phyloP scores from a whole-genome alignment of 2,888 invertebrate genomes.

The Amphipyra berbera region DNA sequence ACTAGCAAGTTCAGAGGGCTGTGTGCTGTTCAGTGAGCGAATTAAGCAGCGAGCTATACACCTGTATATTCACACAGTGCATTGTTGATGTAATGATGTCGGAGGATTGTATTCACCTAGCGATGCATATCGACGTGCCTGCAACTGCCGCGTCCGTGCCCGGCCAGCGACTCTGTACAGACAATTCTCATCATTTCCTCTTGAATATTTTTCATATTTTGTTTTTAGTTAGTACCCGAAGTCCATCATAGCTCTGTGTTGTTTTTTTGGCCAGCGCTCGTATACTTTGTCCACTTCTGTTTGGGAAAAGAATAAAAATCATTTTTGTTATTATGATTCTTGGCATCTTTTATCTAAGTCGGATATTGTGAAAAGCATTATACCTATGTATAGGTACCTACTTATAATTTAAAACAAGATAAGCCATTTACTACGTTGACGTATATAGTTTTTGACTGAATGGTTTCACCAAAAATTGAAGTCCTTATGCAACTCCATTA shows the following conservation, averaged over 20 bases:
- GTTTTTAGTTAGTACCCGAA: conserved; percentile 29
- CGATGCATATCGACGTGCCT: conserved; percentile 68
- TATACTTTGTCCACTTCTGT: conserved; percentile 22
- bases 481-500: too few species aligned
- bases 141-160: conserved; percentile 5
- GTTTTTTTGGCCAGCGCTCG: conserved; percentile 24
- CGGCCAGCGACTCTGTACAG: conserved; percentile 15
- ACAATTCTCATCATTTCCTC: conserved; percentile 17
- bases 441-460: too few species aligned
- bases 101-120: conserved; percentile 66
- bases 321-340: conserved; percentile 6
- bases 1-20: conserved; percentile 44
- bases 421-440: too few species aligned
- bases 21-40: conserved; percentile 55
- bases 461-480: too few species aligned
- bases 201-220: conserved; percentile 35
- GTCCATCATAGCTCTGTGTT: conserved; percentile 12
- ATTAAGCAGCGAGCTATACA: conserved; percentile 45
- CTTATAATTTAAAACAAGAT: too few species aligned
- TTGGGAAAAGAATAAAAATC: background rate
- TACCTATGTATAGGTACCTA: too few species aligned
- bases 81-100: conserved; percentile 69
- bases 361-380: too few species aligned
- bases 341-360: too few species aligned
- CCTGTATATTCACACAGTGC: conserved; percentile 41